Base-by-base conservation (phyloP, 2,113 vertebrate species). In the Galeopterus variegatus region DNA sequence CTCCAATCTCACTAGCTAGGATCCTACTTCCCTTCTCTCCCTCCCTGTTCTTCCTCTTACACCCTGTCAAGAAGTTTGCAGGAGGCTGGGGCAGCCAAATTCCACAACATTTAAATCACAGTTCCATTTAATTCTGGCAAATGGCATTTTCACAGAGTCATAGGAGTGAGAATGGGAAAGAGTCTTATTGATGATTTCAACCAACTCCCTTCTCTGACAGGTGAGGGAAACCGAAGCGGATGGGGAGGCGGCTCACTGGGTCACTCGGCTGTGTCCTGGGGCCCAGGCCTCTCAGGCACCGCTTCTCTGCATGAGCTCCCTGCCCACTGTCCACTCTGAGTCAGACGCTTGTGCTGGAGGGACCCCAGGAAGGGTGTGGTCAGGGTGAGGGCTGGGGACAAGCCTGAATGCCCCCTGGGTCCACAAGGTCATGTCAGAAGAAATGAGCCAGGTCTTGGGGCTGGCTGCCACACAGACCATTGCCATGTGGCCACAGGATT, bases 61-160 rank as follows among this genome's bases (percentile, higher is more conserved):
- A 26, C 36, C 83, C 89, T 12, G 2, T n/a, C 85, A 5, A 6
- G 87, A 65, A 70, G 84, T 85, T 70, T 80, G 65, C 54, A 17
- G 65, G 58, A 41, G 89, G 65, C 62, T 7, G 4, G 70, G 79
- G n/a, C 69, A 50, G 83, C 73, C 54, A 52, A 19, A 97, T 97
- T 97, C 96, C 96, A 88, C 54, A 95, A 8, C 90, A 56, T 92
- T 94, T 76, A 95, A 87, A 67, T 98, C 96, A 97, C 58, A 70
- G 64, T 80, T 96, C 93, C 69, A 83, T 45, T 81, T 73, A 76
- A 62, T 76, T 83, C 93, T 88, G 92, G 81, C 87, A 80, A 92
- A 69, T 89, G 93, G 86, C 82, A 83, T 93, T 95, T 93, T 95
- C 81, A 89, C 54, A 17, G 72, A 94, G 92, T 94, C 86, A 80